phyloP scores from a whole-genome alignment of 1,140 invertebrate genomes.

The Atta texana region DNA sequence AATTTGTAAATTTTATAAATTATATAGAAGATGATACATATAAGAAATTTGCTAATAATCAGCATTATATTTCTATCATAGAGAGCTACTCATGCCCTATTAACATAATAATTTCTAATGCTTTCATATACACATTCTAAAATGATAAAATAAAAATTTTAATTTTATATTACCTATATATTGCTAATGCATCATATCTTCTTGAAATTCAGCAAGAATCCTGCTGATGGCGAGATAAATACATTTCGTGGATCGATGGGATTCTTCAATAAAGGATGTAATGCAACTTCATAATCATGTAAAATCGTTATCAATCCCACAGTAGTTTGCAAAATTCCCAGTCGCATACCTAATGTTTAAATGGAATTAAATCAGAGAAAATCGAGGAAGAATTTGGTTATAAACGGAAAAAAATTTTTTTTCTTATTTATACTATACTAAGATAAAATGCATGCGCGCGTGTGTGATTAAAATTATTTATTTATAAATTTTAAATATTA shows the following conservation, averaged over 20 bases:
- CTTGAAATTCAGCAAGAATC: slow-evolving; percentile 69
- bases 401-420: neutral
- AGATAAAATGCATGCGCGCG: neutral
- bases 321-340: slow-evolving; percentile 89
- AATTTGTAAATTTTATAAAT: neutral
- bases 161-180: neutral
- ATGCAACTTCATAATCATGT: slow-evolving; percentile 82
- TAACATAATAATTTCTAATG: neutral
- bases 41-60: neutral
- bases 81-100: neutral
- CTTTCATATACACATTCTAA: neutral
- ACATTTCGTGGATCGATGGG: slow-evolving; percentile 60
- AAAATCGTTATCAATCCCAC: slow-evolving; percentile 86
- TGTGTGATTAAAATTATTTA: neutral
- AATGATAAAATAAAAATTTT: neutral
- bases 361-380: neutral
- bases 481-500: neutral
- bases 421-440: neutral
- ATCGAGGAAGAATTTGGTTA: neutral
- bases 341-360: slow-evolving; percentile 86
- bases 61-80: neutral
- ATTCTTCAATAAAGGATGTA: slow-evolving; percentile 75
- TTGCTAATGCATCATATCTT: slow-evolving; percentile 55
- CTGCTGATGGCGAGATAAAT: slow-evolving; percentile 60
- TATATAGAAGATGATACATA: neutral